Evolutionary conservation across 2,113 vertebrate genomes (phyloP), one percentile per base, ranked within the genome.

Genomic region (Polyodon spathula): DNA sequence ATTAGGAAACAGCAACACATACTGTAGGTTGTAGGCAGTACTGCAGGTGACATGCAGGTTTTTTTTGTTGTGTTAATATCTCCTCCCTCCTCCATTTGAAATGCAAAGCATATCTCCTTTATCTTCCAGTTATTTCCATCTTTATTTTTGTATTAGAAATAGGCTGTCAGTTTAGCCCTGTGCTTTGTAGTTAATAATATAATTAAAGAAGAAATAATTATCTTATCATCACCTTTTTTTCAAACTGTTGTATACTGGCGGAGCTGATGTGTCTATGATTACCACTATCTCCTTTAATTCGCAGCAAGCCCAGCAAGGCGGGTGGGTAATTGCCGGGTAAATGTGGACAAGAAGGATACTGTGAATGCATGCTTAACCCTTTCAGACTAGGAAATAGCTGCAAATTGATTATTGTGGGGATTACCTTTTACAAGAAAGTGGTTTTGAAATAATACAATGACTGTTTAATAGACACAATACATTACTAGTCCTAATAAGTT

Each of bases 261-360:
- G 53, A 27, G 53, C 53, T 54, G 53, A 54, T 54, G 53, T 54
- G 53, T 54, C 53, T 54, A 54, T 54, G 53, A 54, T 54, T 54
- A 54, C 16, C 6, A 16, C 53, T 54, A 16, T 54, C 53, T 54
- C 37, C 53, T 54, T 37, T 54, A 54, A 54, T 54, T 54, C 53
- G 3, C 53, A 54, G 53, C 16, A 11, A 37, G 16, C 16, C 9
- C 53, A 4, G 9, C 53, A 27, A 54, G 16, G 53, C 53, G 53
- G 53, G 53, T 15, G 53, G 53, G 53, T 54, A 54, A 54, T 54
- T 54, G 27, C 37, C 11, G 16, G 53, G 53, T 16, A 54, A 16
- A 54, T 8, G 37, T 12, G 53, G 16, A 54, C 8, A 16, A 11
- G 53, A 9, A 9, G 53, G 16, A 16, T 54, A 9, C 27, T 7